Conservation (phyloP, 2,797 vertebrate genomes). For the Bufotes viridis region DNA sequence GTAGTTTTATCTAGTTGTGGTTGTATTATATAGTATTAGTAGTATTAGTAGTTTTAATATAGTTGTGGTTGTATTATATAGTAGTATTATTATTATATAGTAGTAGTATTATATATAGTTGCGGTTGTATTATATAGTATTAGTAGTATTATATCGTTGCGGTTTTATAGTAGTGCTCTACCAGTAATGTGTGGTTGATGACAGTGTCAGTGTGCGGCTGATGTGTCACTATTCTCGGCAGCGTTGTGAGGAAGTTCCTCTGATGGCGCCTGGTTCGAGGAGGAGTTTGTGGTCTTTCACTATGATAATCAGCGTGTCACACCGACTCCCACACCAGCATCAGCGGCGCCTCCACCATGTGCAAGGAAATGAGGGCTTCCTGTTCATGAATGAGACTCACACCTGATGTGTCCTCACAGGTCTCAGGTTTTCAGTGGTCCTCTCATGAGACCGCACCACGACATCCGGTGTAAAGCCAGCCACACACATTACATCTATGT, state of each 20-base stretch:
- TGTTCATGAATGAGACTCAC: background rate
- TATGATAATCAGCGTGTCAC: conserved; percentile 38
- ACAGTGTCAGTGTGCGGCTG: background rate
- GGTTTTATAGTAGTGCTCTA: background rate
- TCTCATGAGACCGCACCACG: background rate
- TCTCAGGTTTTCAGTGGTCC: background rate
- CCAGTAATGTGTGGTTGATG: background rate
- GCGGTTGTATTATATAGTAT: too few species aligned
- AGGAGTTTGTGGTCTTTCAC: conserved; percentile 25
- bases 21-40: too few species aligned
- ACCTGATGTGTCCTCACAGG: background rate
- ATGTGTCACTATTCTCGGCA: conserved; percentile 8
- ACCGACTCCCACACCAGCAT: conserved; percentile 9
- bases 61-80: too few species aligned
- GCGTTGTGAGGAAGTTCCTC: conserved; percentile 7
- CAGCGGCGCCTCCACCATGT: background rate
- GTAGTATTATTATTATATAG: too few species aligned
- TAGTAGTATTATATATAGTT: too few species aligned
- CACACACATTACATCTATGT: too few species aligned
- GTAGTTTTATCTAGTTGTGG: too few species aligned
- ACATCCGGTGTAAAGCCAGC: too few species aligned
- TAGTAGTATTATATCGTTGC: too few species aligned
- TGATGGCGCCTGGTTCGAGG: background rate
- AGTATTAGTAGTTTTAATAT: too few species aligned
- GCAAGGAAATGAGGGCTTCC: background rate